phyloP scores from a whole-genome alignment of 2,797 vertebrate genomes.

The Anolis apletophallus region DNA sequence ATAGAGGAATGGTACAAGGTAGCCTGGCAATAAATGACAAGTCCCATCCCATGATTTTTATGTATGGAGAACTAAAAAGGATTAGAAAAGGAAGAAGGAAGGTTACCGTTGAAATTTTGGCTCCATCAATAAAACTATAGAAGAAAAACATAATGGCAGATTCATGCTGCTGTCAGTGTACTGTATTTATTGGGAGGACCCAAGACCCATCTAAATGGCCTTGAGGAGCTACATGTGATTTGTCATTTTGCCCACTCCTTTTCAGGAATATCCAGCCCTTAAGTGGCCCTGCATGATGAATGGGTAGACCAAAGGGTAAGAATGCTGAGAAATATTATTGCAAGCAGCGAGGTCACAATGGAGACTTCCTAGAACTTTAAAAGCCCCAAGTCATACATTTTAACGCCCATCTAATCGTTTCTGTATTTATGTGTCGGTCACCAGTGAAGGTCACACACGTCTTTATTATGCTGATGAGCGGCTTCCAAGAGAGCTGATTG shows the following conservation, averaged over 20 bases:
- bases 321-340: neutral
- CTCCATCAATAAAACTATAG: too few relatives aligned
- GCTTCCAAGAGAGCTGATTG: neutral
- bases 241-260: neutral
- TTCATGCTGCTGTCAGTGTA: too few relatives aligned
- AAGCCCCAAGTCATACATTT: slow-evolving; percentile 42
- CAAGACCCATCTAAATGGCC: too few relatives aligned
- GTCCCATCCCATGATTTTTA: too few relatives aligned
- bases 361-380: slow-evolving; percentile 25
- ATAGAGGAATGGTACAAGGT: too few relatives aligned
- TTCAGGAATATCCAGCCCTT: neutral
- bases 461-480: slow-evolving; percentile 7
- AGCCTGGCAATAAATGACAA: too few relatives aligned
- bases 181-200: neutral
- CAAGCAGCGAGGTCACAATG: neutral
- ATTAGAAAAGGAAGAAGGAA: too few relatives aligned
- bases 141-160: too few relatives aligned
- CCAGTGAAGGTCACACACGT: slow-evolving; percentile 63
- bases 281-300: neutral
- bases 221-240: neutral
- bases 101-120: too few relatives aligned
- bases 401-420: slow-evolving; percentile 65
- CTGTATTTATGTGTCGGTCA: slow-evolving; percentile 68
- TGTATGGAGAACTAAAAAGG: too few relatives aligned
- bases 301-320: neutral